phyloP scores from a whole-genome alignment of 2,797 vertebrate species.

The Harpagifer antarcticus region DNA sequence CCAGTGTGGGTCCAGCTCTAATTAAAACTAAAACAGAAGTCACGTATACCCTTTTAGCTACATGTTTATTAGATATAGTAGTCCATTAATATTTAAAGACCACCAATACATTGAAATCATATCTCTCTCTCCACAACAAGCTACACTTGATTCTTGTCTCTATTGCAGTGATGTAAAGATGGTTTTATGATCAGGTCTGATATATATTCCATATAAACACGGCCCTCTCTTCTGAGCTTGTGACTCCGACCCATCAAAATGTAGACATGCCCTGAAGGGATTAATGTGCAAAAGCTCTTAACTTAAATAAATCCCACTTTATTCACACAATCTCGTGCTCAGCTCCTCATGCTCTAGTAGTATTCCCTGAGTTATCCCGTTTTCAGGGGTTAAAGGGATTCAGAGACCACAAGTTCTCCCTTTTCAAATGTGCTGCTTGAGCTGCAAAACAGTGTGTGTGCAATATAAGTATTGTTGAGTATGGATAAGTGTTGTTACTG shows the following conservation, averaged over 20 bases:
- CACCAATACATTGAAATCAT: not conserved
- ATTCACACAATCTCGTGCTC: conserved; percentile 33
- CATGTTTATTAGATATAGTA: conserved; percentile 8
- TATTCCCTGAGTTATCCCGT: conserved; percentile 37
- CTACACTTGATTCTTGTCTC: not conserved
- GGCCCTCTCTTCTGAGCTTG: not conserved
- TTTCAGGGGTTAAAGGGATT: conserved; percentile 45
- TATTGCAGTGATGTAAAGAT: not conserved
- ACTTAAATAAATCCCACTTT: conserved; percentile 57
- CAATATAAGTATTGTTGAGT: not conserved
- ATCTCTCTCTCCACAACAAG: not conserved
- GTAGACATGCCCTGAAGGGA: conserved; percentile 41
- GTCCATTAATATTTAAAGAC: conserved; percentile 19
- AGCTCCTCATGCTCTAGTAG: conserved; percentile 17
- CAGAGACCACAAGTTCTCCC: conserved; percentile 17
- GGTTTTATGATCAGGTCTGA: not conserved
- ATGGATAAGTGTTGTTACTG: conserved; percentile 37
- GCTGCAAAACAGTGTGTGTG: conserved; percentile 21
- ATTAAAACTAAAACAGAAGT: conserved; percentile 17
- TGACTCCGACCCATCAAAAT: conserved; percentile 20
- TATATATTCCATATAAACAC: not conserved
- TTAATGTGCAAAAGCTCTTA: conserved; percentile 50
- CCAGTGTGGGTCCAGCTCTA: not conserved
- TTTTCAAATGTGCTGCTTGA: conserved; percentile 31
- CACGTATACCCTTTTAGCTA: conserved; percentile 8